Base-by-base conservation (phyloP, 2,888 invertebrate species). In the Ochlodes sylvanus region DNA sequence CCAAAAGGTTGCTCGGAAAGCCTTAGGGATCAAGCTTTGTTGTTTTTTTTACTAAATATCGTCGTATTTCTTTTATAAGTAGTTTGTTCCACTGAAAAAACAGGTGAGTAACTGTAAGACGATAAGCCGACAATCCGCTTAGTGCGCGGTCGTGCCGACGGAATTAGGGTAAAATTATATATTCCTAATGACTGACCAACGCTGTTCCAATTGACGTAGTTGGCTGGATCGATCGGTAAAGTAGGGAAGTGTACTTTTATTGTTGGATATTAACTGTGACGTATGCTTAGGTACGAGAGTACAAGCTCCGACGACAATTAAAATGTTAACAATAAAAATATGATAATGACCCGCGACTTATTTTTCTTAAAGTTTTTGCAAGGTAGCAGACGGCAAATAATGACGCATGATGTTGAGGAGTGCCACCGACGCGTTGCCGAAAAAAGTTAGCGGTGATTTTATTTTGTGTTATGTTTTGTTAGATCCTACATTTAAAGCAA, bases 51-150 rank as follows among this genome's bases (percentile, higher is more conserved):
- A 80, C 75, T 74, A 79, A 81, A 84, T 82, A 84, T 74, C 79
- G 79, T 77, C 78, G 80, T 82, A 86, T 83, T 83, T 82, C 79
- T 81, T 82, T 82, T 80, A 83, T 84, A 84, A 85, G 79, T 81
- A 85, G 84, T 90, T 90, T 88, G 88, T 88, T 85, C 86, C 82
- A 87, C 85, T 87, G 83, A 83, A 88, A 82, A 90, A 87, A 85
- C 90, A 87, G 87, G 88, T 88, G 85, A 87, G 85, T 80, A 81
- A 81, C 79, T 81, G 81, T 88, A 85, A 87, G 84, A 81, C 88
- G 89, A 87, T 92, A 92, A 92, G 90, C 87, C 79, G 84, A 77
- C 88, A 93, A 93, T 92, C 93, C 90, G 90, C 90, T 92, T 93
- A 92, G 82, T 81, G 84, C 80, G 87, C 86, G 82, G 85, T 85